These are phyloP conservation scores for Pavo muticus DNA, from an alignment of 2,113 vertebrate species.

Conservation along the genomic window DNA sequence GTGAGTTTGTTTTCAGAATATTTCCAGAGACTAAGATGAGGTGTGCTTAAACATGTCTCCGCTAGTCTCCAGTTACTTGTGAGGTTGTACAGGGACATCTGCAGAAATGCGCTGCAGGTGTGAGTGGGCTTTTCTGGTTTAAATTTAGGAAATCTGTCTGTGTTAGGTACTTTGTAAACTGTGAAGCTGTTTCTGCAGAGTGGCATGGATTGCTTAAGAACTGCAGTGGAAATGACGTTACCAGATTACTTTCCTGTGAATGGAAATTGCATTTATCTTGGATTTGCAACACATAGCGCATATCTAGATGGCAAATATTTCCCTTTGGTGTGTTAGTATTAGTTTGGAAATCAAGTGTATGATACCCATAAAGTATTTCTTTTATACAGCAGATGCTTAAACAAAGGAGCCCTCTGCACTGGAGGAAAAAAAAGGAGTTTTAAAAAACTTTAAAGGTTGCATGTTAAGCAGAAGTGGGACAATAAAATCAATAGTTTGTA, in stretches of 20 bases:
- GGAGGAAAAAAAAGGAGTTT: background rate
- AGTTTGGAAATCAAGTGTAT: background rate
- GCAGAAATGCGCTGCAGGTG: background rate
- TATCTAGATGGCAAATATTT: slow-evolving; percentile 31
- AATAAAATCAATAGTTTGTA: background rate
- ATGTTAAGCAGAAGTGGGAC: background rate
- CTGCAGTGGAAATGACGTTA: background rate
- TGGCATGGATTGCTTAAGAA: background rate
- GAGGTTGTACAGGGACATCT: background rate
- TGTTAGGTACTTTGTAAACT: background rate
- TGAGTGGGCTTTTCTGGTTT: background rate
- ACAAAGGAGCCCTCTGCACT: background rate
- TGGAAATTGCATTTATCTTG: background rate
- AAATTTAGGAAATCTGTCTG: background rate
- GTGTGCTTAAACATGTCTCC: background rate
- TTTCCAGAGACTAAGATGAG: background rate
- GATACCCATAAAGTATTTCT: background rate
- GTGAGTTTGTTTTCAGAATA: background rate
- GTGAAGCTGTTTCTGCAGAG: background rate
- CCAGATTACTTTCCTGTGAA: background rate
- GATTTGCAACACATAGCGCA: background rate
- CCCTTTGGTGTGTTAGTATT: background rate
- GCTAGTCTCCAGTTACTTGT: background rate
- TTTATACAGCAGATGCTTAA: background rate
- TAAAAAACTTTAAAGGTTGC: background rate